Percentiles rank a stretch among this genome's conserved stretches.
phyloP scores from a whole-genome alignment of 2,888 invertebrate species.

The Ctenicera cuprea region DNA sequence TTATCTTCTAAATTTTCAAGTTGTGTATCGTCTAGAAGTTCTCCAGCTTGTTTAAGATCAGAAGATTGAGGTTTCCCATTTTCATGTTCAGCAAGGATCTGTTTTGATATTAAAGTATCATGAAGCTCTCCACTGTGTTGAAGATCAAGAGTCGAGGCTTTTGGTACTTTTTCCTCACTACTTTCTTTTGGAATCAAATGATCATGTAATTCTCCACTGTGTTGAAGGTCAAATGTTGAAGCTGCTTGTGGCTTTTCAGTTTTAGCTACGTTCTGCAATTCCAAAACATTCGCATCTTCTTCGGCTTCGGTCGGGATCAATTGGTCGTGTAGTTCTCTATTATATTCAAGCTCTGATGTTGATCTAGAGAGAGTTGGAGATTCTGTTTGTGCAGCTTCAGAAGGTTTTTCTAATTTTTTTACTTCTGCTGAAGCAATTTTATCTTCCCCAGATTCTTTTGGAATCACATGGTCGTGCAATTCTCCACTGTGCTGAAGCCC shows the following conservation, averaged over 20 bases:
- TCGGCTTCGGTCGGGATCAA: background rate
- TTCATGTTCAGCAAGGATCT: constrained; percentile 6
- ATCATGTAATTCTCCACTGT: constrained; percentile 27
- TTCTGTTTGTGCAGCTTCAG: too few species aligned
- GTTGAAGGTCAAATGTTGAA: background rate
- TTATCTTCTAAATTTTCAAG: constrained; percentile 22
- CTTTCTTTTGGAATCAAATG: constrained; percentile 31
- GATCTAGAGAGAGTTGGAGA: too few species aligned
- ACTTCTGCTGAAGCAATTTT: too few species aligned
- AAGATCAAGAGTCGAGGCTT: background rate
- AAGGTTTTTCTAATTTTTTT: too few species aligned
- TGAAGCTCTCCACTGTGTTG: constrained; percentile 13
- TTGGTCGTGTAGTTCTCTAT: too few species aligned
- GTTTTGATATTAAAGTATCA: background rate
- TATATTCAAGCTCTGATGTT: too few species aligned
- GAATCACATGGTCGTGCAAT: constrained; percentile 9
- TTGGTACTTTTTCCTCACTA: background rate
- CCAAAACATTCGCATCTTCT: background rate
- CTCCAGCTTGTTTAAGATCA: too few species aligned
- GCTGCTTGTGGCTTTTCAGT: background rate
- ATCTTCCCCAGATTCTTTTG: background rate
- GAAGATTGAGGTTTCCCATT: background rate
- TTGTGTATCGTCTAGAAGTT: too few species aligned
- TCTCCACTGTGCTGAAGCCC: constrained; percentile 21
- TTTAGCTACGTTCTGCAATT: too few species aligned